Base-by-base conservation (phyloP, 1,140 invertebrate species). In the Pseudomyrmex gracilis region DNA sequence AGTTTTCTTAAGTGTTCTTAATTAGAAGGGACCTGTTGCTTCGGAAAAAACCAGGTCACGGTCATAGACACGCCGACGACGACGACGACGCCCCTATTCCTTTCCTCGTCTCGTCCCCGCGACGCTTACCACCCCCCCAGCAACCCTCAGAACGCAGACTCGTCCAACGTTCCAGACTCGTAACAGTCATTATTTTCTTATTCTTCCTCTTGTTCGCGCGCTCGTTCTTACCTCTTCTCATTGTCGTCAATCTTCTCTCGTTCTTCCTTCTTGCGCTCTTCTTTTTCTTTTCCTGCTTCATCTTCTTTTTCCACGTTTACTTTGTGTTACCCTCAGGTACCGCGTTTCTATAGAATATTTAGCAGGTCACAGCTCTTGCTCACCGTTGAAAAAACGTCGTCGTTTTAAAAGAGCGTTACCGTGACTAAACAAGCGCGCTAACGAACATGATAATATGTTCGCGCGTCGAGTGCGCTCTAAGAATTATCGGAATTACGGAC, bases 1-100 rank as follows among this genome's bases (percentile, higher is more conserved):
- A 94, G 93, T 94, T 94, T 94, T 94, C 94, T 94, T 94, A 94
- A 94, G 93, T 94, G 94, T 94, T 94, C 94, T 94, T 94, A 94
- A 94, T 94, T 94, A 94, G 94, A 94, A 94, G 93, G 91, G 90
- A 94, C 94, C 93, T 94, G 94, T 94, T 94, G 94, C 94, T 93
- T 94, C 93, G 92, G 93, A 94, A 94, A 94, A 94, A 94, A 94
- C 92, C 90, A 89, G 94, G 94, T 94, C 93, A 94, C 90, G 94
- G 93, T 90, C 94, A 92, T 93, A 92, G 92, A 92, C 90, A 80
- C 90, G 90, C 89, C 90, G 85, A 83, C 84, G 73, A 82, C 85
- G 71, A 63, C 86, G 53, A 57, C 34, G 5, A 34, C 80, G 45
- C 74, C 74, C 60, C 67, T 47, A 22, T n/a, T 53, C 58, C 58